phyloP scores from a whole-genome alignment of 30 jellyfish, hydroid and myxozoan genomes.

The Pelagia noctiluca region DNA sequence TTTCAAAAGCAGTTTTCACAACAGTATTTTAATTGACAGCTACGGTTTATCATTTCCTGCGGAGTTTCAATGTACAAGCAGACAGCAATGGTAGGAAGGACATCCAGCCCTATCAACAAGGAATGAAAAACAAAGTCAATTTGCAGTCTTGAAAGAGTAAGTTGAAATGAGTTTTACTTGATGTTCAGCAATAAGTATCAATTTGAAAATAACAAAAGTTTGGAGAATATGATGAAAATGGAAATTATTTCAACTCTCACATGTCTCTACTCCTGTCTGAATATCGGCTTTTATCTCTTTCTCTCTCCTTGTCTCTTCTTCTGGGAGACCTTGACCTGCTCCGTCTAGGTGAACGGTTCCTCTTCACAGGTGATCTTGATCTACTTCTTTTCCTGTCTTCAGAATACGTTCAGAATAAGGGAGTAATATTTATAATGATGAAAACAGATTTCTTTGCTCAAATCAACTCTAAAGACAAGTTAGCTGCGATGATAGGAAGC shows the following conservation, averaged over 20 bases:
- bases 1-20: no score
- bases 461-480: not conserved
- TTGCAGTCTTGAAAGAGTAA: not conserved
- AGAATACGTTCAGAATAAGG: not conserved
- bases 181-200: no score
- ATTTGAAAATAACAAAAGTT: not conserved
- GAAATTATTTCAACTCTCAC: not conserved
- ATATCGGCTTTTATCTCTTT: constrained; percentile 21
- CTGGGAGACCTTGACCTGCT: constrained; percentile 90
- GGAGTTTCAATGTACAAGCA: no score
- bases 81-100: no score
- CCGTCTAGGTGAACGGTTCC: constrained; percentile 69
- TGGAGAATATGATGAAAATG: not conserved
- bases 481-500: not conserved
- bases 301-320: constrained; percentile 69
- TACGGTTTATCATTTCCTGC: no score
- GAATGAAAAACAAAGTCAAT: not conserved
- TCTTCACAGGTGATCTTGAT: constrained; percentile 74
- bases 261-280: constrained; percentile 23
- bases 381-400: constrained; percentile 52
- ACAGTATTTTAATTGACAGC: no score
- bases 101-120: no score
- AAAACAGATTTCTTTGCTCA: not conserved
- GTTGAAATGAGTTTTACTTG: not conserved
- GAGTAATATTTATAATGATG: not conserved